phyloP scores from a whole-genome alignment of 2,888 invertebrate species.

The Ochropleura plecta region DNA sequence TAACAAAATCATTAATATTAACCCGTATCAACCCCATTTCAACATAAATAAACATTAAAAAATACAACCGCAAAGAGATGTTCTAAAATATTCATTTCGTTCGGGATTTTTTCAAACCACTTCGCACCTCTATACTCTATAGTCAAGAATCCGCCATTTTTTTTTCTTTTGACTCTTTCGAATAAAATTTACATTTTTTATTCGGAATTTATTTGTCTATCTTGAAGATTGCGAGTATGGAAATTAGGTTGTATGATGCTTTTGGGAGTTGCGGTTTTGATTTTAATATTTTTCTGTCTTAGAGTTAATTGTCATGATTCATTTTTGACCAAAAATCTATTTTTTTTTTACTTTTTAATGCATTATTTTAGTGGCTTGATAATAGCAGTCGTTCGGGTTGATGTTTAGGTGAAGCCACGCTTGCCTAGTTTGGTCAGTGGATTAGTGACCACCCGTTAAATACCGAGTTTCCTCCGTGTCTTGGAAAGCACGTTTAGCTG shows the following conservation, averaged over 20 bases:
- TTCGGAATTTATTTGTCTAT: constrained; percentile 68
- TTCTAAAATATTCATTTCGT: constrained; percentile 66
- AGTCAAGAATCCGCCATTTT: constrained; percentile 46
- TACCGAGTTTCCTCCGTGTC: too few species aligned
- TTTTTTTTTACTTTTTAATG: too few species aligned
- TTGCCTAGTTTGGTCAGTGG: too few species aligned
- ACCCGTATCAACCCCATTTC: constrained; percentile 68
- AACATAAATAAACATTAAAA: constrained; percentile 71
- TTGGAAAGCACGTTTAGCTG: too few species aligned
- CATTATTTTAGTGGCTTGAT: too few species aligned
- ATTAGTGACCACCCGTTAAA: too few species aligned
- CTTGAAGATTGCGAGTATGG: constrained; percentile 67
- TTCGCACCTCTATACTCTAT: constrained; percentile 66
- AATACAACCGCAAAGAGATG: constrained; percentile 66
- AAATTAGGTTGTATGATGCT: constrained; percentile 57
- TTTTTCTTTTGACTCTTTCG: constrained; percentile 50
- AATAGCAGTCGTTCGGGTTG: too few species aligned
- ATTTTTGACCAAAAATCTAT: too few species aligned
- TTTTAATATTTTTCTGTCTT: constrained; percentile 26
- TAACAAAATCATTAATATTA: constrained; percentile 68
- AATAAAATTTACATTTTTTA: constrained; percentile 71
- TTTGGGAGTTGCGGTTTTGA: constrained; percentile 51
- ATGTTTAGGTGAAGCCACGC: too few species aligned
- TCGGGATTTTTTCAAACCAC: constrained; percentile 66
- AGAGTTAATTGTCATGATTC: neutral